Conservation (phyloP, 2,888 invertebrate species). For the Malthinus flaveolus region DNA sequence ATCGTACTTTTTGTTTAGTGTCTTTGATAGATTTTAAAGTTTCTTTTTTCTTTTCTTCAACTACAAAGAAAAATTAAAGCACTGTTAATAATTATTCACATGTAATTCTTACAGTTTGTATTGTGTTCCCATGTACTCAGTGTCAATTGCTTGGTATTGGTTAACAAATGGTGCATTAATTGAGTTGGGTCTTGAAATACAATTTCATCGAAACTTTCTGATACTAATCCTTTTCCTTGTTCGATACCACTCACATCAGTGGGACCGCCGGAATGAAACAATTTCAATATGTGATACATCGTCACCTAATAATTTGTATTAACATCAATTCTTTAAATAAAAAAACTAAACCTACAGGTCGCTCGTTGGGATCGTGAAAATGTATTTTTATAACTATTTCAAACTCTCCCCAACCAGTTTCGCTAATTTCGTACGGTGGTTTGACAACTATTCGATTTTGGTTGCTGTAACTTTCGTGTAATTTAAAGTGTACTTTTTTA, state of each 20-base stretch:
- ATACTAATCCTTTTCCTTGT: constrained; percentile 76
- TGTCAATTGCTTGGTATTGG: constrained; percentile 73
- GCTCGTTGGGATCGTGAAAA: constrained; percentile 94
- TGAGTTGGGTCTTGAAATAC: constrained; percentile 91
- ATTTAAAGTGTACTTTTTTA: constrained; percentile 94
- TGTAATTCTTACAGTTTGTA: constrained; percentile 74
- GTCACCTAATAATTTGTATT: constrained; percentile 68
- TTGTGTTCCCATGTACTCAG: constrained; percentile 80
- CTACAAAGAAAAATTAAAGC: constrained; percentile 57
- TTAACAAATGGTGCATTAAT: constrained; percentile 86
- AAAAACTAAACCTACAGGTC: constrained; percentile 69
- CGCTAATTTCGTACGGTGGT: constrained; percentile 95
- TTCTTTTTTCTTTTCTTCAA: constrained; percentile 86
- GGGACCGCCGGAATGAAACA: constrained; percentile 80
- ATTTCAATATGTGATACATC: constrained; percentile 90
- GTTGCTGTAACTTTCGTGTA: constrained; percentile 96
- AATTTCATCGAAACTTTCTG: constrained; percentile 95
- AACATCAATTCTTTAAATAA: constrained; percentile 1
- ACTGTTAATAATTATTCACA: background rate
- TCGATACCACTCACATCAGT: constrained; percentile 64
- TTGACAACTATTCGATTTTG: constrained; percentile 91
- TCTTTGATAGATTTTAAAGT: constrained; percentile 75
- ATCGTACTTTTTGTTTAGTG: constrained; percentile 79
- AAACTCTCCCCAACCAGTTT: constrained; percentile 99
- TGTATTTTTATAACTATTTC: constrained; percentile 97